Evolutionary conservation across 2,113 vertebrate genomes (phyloP).

Genomic region (Muntiacus muntjak): DNA sequence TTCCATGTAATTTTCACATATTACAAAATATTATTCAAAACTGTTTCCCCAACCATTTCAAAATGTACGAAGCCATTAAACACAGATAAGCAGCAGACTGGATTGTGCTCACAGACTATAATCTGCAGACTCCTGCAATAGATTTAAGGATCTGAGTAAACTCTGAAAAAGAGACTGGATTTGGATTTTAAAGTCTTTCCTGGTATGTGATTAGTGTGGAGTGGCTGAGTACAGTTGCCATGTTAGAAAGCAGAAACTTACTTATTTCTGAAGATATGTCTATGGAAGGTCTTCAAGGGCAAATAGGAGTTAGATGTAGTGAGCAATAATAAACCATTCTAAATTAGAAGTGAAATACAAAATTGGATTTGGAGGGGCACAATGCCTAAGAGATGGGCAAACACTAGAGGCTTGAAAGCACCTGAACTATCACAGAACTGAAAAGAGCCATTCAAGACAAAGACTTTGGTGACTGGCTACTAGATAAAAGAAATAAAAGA

Average conservation of each 20-base stretch:
- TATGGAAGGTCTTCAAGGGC: not conserved
- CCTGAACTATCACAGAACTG: not conserved
- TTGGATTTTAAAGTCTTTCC: conserved; percentile 24
- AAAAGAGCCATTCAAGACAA: conserved; percentile 9
- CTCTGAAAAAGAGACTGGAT: not conserved
- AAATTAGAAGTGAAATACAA: not conserved
- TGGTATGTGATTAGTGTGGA: not conserved
- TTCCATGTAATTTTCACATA: conserved; percentile 10
- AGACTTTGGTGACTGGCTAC: not conserved
- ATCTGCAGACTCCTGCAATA: not conserved
- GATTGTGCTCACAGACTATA: not conserved
- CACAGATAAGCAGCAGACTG: not conserved
- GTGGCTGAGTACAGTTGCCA: not conserved
- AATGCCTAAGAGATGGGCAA: not conserved
- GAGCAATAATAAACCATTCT: not conserved
- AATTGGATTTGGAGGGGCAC: not conserved
- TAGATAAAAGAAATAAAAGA: not conserved
- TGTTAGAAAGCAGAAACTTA: not conserved
- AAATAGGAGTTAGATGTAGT: conserved; percentile 13
- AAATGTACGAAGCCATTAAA: not conserved
- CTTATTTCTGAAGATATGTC: not conserved
- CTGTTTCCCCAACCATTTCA: not conserved
- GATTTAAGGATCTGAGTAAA: not conserved
- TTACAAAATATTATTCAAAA: not conserved
- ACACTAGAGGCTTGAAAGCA: not conserved